Base-by-base conservation (phyloP, 2,888 invertebrate genomes). In the Ophioninae sp. region DNA sequence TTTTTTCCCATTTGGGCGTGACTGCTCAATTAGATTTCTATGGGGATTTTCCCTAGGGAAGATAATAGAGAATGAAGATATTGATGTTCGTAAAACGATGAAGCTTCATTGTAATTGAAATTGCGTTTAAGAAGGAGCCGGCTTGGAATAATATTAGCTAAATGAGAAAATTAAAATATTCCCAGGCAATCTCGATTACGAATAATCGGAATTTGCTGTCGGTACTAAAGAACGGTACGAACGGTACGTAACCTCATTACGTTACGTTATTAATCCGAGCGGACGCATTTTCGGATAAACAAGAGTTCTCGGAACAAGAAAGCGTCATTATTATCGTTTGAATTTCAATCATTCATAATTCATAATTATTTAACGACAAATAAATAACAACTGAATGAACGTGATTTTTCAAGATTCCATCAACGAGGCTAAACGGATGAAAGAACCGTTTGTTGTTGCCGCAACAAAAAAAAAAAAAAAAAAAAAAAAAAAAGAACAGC, bases 371-470 rank as follows among this genome's bases (percentile, higher is more conserved):
- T 50, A 50, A 17, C 50, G 13, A 50, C 50, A 50, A 50, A 50
- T 50, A 17, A 56, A 61, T 70, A 39, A 50, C n/a, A 70, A 70
- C 7, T 20, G 20, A 57, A 62, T 17, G 20, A 10, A 23, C 44
- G 44, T 50, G 44, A 21, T 74, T 30, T 62, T 50, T 21, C 37
- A 17, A 13, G 39, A 72, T 41, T 21, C 30, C 41, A 59, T 20
- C 13, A 8, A 73, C 44, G 61, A 61, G 56, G 13, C 39, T 65
- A 44, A 56, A 69, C 75, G 75, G 69, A 75, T 74, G 65, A 82
- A 83, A 85, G 84, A 86, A 87, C 87, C 88, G 88, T 88, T 88
- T 68, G 76, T 81, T 79, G 78, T 61, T 81, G 77, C 74, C 67
- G 72, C 70, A 57, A 70, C 39, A 56, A 39, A 64, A 75, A 74